A percentile compares a stretch with the other conserved stretches of the same genome.
phyloP scores from a whole-genome alignment of 2,797 vertebrate genomes.

The Aulostomus chinensis region DNA sequence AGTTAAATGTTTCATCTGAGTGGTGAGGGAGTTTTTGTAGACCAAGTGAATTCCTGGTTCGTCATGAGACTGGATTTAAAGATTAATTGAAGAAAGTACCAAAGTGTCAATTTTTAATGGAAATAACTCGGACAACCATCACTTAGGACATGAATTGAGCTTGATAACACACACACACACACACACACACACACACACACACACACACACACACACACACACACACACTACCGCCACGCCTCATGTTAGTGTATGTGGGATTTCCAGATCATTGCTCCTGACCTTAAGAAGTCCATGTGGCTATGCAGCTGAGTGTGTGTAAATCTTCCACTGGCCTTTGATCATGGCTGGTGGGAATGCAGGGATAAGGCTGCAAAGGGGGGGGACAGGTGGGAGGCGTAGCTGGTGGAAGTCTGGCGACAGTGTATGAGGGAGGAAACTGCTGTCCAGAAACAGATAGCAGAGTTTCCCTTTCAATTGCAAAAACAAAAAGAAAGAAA shows the following conservation, averaged over 20 bases:
- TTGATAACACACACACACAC: slow-evolving; percentile 12
- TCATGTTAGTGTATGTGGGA: slow-evolving; percentile 52
- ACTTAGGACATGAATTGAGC: slow-evolving; percentile 11
- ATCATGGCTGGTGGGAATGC: slow-evolving; percentile 51
- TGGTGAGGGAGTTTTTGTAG: no score
- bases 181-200: slow-evolving; percentile 9
- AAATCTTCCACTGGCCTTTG: slow-evolving; percentile 66
- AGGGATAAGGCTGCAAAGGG: slow-evolving; percentile 8
- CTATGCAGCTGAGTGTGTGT: slow-evolving; percentile 66
- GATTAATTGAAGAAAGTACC: no score
- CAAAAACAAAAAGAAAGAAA: no score
- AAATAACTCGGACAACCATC: no score
- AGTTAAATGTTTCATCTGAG: no score
- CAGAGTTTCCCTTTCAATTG: slow-evolving; percentile 48
- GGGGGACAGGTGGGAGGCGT: not conserved
- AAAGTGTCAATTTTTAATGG: slow-evolving; percentile 2
- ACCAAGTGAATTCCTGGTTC: no score
- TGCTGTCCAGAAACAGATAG: slow-evolving; percentile 32
- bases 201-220: slow-evolving; percentile 5
- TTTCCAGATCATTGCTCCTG: slow-evolving; percentile 67
- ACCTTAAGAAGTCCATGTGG: slow-evolving; percentile 52
- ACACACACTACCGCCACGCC: slow-evolving; percentile 28
- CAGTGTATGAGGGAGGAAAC: slow-evolving; percentile 22
- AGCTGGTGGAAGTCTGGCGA: slow-evolving; percentile 5
- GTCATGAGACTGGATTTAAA: no score